These are phyloP conservation scores for Stenurella melanura DNA, from an alignment of 2,888 invertebrate species.

Conservation along the genomic window DNA sequence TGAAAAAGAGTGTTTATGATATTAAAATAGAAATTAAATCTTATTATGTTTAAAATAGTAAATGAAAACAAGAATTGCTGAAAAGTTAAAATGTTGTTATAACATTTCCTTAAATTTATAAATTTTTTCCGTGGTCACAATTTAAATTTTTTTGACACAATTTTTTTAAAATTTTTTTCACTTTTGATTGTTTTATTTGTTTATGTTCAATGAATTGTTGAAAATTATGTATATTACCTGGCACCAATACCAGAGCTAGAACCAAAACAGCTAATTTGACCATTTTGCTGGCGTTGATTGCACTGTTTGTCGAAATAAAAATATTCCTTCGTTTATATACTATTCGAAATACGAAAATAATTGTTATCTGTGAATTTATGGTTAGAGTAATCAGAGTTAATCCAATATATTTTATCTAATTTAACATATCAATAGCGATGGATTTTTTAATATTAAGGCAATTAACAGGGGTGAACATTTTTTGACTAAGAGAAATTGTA, in stretches of 20 bases:
- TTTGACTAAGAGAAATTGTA: neutral
- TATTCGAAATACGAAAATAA: neutral
- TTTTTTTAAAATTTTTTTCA: neutral
- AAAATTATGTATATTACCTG: constrained; percentile 23
- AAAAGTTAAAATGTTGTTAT: too few relatives aligned
- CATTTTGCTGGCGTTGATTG: constrained; percentile 17
- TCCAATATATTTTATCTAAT: constrained; percentile 5
- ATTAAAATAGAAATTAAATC: neutral
- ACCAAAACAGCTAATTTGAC: constrained; percentile 38
- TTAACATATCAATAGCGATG: neutral
- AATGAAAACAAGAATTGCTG: too few relatives aligned
- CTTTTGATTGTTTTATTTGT: neutral
- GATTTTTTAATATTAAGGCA: neutral
- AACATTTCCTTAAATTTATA: too few relatives aligned
- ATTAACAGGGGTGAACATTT: neutral
- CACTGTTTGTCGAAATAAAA: neutral
- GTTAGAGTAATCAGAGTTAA: neutral
- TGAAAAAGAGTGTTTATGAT: constrained; percentile 6
- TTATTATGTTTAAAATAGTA: neutral
- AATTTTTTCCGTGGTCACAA: too few relatives aligned
- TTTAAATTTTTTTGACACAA: too few relatives aligned
- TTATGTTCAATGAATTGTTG: neutral
- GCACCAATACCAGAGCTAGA: constrained; percentile 38
- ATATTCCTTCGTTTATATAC: constrained; percentile 12
- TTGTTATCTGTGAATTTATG: constrained; percentile 7